These are phyloP conservation scores for Gobius niger DNA, from an alignment of 2,113 vertebrate species.

Conservation along the genomic window DNA sequence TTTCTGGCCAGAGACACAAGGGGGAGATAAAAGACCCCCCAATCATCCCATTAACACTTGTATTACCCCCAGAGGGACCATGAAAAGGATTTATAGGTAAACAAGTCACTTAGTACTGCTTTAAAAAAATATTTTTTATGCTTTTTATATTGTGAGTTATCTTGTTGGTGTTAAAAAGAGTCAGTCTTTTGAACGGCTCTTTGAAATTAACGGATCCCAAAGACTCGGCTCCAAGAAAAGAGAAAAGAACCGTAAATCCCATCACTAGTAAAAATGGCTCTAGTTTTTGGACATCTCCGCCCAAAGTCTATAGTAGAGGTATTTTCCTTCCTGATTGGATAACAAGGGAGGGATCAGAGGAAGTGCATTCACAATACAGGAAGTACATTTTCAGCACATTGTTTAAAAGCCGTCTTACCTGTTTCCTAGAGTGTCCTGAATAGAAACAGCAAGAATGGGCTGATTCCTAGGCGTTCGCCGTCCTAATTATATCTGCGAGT, in stretches of 20 bases:
- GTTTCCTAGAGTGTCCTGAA: slow-evolving; percentile 24
- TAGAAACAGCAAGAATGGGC: slow-evolving; percentile 36
- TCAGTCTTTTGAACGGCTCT: too few species aligned
- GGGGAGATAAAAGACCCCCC: too few species aligned
- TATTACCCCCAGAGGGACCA: too few species aligned
- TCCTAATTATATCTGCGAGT: slow-evolving; percentile 20
- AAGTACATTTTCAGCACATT: slow-evolving; percentile 56
- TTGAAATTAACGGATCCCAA: too few species aligned
- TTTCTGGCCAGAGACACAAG: too few species aligned
- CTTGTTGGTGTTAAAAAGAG: too few species aligned
- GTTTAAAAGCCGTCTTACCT: slow-evolving; percentile 37
- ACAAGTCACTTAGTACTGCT: too few species aligned
- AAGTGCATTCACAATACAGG: slow-evolving; percentile 52
- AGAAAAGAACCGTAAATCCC: neutral
- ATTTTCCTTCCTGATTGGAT: slow-evolving; percentile 65
- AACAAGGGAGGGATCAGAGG: slow-evolving; percentile 49
- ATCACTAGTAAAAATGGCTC: neutral
- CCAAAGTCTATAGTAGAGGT: slow-evolving; percentile 18
- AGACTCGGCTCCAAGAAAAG: too few species aligned
- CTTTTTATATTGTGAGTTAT: too few species aligned
- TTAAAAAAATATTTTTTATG: too few species aligned
- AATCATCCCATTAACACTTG: too few species aligned
- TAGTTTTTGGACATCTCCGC: slow-evolving; percentile 23
- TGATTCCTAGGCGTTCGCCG: neutral
- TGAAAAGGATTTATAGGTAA: too few species aligned